These are phyloP conservation scores for Notoglanidium macrostoma DNA, from an alignment of 2,797 vertebrate species.

Conservation along the genomic window DNA sequence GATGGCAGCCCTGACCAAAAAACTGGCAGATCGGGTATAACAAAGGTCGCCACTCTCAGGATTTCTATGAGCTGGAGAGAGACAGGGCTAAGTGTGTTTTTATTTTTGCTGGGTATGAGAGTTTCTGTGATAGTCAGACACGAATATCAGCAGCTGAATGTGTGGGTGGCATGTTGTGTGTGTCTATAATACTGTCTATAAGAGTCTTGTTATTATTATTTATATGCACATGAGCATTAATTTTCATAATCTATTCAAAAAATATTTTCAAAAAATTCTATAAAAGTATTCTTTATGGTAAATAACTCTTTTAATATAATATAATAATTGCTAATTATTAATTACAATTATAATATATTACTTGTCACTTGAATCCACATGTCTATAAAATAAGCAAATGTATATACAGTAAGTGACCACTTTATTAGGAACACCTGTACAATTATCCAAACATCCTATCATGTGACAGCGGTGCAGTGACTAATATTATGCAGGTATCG, in stretches of 20 bases:
- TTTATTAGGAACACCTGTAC: neutral
- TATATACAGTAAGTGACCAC: neutral
- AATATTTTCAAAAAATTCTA: too few species aligned
- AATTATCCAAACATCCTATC: neutral
- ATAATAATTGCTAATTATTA: neutral
- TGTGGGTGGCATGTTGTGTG: slow-evolving; percentile 8
- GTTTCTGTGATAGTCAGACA: slow-evolving; percentile 62
- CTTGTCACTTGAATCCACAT: neutral
- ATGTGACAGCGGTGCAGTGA: neutral
- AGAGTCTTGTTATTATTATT: neutral
- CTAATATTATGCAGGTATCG: neutral
- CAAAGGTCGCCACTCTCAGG: slow-evolving; percentile 74
- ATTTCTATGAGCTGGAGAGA: slow-evolving; percentile 70
- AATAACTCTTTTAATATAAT: neutral
- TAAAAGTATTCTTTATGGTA: neutral
- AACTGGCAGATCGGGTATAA: slow-evolving; percentile 65
- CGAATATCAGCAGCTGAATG: slow-evolving; percentile 56
- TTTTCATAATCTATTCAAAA: neutral
- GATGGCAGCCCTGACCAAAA: slow-evolving; percentile 67
- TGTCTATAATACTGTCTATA: neutral
- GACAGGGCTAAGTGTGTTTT: slow-evolving; percentile 76
- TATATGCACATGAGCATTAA: neutral
- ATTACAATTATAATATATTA: neutral
- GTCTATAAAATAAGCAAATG: neutral
- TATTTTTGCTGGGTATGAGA: slow-evolving; percentile 64